Evolutionary conservation across 2,797 vertebrate genomes (phyloP).

Genomic region (Onychomys leucogaster): DNA sequence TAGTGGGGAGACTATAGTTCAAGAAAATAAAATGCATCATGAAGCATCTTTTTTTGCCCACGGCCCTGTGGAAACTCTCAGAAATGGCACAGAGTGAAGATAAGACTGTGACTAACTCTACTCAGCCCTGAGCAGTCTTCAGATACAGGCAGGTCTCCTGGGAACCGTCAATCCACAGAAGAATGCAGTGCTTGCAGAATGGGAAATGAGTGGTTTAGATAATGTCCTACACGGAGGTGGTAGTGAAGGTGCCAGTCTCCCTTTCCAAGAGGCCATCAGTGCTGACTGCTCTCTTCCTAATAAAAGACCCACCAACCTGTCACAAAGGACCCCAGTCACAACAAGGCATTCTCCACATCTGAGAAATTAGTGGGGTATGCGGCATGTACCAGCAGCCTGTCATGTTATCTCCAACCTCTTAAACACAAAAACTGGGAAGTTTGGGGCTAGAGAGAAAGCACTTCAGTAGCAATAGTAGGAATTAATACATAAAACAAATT

Average conservation of each 20-base stretch:
- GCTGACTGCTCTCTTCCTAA: constrained; percentile 15
- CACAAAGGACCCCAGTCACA: neutral
- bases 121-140: constrained; percentile 43
- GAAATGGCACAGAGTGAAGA: constrained; percentile 57
- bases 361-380: neutral
- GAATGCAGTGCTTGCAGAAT: constrained; percentile 57
- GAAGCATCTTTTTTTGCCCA: neutral
- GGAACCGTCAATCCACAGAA: constrained; percentile 58
- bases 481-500: constrained; percentile 22
- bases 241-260: neutral
- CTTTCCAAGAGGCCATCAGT: neutral
- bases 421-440: neutral
- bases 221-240: constrained; percentile 17
- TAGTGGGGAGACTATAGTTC: neutral
- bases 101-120: constrained; percentile 50
- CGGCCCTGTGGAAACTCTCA: neutral
- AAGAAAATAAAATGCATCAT: neutral
- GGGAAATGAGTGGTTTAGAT: constrained; percentile 53
- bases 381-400: neutral
- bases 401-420: neutral
- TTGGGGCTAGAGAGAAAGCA: neutral
- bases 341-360: neutral
- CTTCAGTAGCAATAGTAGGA: neutral
- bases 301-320: neutral
- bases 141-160: neutral